Evolutionary conservation across 2,113 vertebrate species (phyloP), one percentile per base, ranked within the genome.

Genomic region (Casuarius casuarius): DNA sequence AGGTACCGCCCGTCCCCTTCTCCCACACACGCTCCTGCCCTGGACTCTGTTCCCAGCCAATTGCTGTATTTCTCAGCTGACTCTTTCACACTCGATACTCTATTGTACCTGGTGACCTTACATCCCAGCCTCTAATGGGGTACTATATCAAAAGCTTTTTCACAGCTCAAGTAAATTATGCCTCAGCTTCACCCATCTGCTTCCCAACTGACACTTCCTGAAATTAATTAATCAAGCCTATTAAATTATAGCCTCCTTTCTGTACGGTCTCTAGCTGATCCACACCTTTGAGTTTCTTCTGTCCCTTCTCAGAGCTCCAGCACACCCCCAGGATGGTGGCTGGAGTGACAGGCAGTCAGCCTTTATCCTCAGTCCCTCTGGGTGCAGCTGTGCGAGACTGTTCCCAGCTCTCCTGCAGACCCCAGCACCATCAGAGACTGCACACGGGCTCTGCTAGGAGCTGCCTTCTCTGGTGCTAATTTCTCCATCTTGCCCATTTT

Each of bases 171-270:
- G 63, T 88, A 86, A 95, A 96, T 90, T 65, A 91, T 54, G 71
- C 79, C 87, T 92, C 93, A 85, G 95, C 84, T 95, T 96, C 71
- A 85, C 87, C 90, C 94, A 94, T 83, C 93, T 96, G 93, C 93
- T 97, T 94, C 93, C 85, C 93, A 91, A 59, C 46, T 85, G 92
- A 93, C 87, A 83, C 75, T 80, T 87, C 81, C 82, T 70, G 70
- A 94, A 96, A 94, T 91, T 94, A 96, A 97, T 95, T 91, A 95
- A 96, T 94, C 95, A 91, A 94, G 78, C 46, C 85, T 93, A 87
- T 93, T 95, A 90, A 88, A 80, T 95, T 73, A 88, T 0, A 82
- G 67, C 10, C 56, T 59, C 29, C 49, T 91, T 62, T 94, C 84
- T 68, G 44, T 6, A 35, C 1, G 21, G 74, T 40, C 83, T 68